Percentiles rank a stretch among this genome's conserved stretches.
Conservation (phyloP, 2,888 invertebrate genomes). For the Brenthis ino region DNA sequence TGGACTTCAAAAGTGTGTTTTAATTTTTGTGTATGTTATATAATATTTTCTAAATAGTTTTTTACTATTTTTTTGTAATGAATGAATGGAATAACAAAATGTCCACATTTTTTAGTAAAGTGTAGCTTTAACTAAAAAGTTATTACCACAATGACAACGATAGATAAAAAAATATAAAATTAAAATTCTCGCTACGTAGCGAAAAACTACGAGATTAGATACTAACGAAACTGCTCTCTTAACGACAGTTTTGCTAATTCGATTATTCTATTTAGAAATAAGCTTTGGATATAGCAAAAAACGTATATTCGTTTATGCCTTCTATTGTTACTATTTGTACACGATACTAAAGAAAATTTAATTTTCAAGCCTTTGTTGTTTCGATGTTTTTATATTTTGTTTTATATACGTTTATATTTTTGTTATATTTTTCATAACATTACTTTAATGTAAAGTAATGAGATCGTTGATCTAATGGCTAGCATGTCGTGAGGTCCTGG, state of each 20-base stretch:
- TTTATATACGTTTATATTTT: background rate
- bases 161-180: background rate
- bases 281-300: slow-evolving; percentile 6
- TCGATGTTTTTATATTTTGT: background rate
- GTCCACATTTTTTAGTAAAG: too few relatives aligned
- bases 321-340: slow-evolving; percentile 13
- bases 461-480: too few relatives aligned
- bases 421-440: too few relatives aligned
- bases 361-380: background rate
- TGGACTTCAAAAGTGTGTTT: too few relatives aligned
- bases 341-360: slow-evolving; percentile 7
- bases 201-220: slow-evolving; percentile 10
- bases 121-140: too few relatives aligned
- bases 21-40: too few relatives aligned
- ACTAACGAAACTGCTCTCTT: slow-evolving; percentile 8
- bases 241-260: slow-evolving; percentile 19
- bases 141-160: background rate
- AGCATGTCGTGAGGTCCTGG: too few relatives aligned
- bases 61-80: too few relatives aligned
- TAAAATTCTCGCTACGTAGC: background rate
- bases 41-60: too few relatives aligned
- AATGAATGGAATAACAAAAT: too few relatives aligned
- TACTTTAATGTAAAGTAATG: too few relatives aligned
- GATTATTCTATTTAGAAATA: slow-evolving; percentile 24
- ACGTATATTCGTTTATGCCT: background rate